Base-by-base conservation (phyloP, 2,113 vertebrate species). In the Halcyon senegalensis region DNA sequence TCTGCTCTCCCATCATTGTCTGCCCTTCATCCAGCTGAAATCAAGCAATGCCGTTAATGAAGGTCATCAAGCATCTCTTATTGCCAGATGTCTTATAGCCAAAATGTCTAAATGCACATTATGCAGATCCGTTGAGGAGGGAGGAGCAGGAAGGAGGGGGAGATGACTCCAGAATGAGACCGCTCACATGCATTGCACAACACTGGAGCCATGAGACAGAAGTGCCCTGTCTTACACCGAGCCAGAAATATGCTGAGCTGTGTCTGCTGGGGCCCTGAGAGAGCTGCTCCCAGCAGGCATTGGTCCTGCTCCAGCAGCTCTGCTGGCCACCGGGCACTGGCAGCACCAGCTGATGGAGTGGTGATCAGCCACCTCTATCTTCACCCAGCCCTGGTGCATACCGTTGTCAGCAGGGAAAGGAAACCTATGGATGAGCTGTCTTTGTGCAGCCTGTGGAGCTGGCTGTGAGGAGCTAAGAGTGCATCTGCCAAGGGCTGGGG, bases 361-460 rank as follows among this genome's bases (percentile, higher is more conserved):
- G 25, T 51, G 15, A 46, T 35, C 44, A 39, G 46, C 20, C 44
- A 44, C 44, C 11, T 78, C 43, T 30, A 44, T 41, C 25, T 17
- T 41, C 41, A 62, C 1, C 2, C 6, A 31, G 6, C 28, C 41
- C 50, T 81, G 50, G 30, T 0, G 0, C 56, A 48, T 2, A 4
- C 37, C 44, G 44, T 53, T 67, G 19, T 7, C 2, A 1, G 11
- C 13, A 75, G 35, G 19, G 9, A 78, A 67, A 82, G 43, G 14
- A 90, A 87, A 72, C 1, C 4, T 8, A 67, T 18, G 20, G 37
- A 41, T 24, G 13, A 74, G 17, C 44, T 56, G 27, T 80, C 50
- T 66, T 41, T 76, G 50, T 48, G 77, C 44, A 74, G 50, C 0
- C 0, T 39, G 30, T 44, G 28, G n/a, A 43, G 31, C 2, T 66